Base-by-base conservation (phyloP, 2,113 vertebrate genomes). In the Oostethus manadensis region DNA sequence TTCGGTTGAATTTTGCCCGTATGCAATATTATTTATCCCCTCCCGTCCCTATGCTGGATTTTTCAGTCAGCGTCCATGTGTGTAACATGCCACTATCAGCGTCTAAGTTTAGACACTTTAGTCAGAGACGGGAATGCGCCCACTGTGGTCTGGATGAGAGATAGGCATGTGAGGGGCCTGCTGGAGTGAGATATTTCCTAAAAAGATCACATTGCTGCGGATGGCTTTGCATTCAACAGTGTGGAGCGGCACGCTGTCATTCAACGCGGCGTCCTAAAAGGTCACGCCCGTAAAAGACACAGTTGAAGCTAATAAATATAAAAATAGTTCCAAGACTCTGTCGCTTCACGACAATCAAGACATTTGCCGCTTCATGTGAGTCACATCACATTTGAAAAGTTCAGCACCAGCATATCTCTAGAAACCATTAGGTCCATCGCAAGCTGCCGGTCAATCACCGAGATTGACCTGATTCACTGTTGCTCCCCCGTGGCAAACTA, bases 61-160 rank as follows among this genome's bases (percentile, higher is more conserved):
- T 21, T 42, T 15, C 10, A 10, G 40, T 11, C 11, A 5, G 40
- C n/a, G 50, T 51, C n/a, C 18, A 14, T 18, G 53, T 55, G 53
- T 55, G 53, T 55, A 20, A 38, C n/a, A 15, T 54, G 18, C 14
- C 26, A 13, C 35, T 43, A 26, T 51, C 48, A 43, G 59, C 50
- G 20, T 61, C 53, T 55, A 55, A 55, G 53, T 55, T 55, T 55
- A 55, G 51, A 38, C 51, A n/a, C 51, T 55, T 38, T 38, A 38
- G 51, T 55, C 51, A 55, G 29, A 55, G n/a, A 20, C 18, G 35
- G 33, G 53, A 55, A 55, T 55, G 26, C 9, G 16, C 9, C 51
- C 51, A 13, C 33, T 38, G 53, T 21, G 13, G 53, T 10, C 33
- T 40, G 53, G 53, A 40, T 40, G 33, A 40, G 35, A 1, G 53